These are phyloP conservation scores for Pipistrellus pygmaeus DNA, from an alignment of 2,797 vertebrate genomes.

Conservation along the genomic window DNA sequence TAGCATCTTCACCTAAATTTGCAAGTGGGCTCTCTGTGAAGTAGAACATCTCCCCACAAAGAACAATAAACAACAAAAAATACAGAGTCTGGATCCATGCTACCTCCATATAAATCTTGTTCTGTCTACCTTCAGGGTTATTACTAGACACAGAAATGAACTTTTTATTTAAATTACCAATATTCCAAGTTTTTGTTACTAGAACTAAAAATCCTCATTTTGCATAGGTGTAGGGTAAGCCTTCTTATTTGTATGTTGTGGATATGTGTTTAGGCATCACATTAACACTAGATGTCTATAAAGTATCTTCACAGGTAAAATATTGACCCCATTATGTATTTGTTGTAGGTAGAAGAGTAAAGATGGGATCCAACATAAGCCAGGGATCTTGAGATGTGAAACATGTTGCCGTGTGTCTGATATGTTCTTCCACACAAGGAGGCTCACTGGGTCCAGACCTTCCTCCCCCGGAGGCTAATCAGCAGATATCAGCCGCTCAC, in stretches of 20 bases:
- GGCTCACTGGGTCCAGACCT: neutral
- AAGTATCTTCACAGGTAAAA: neutral
- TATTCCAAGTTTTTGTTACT: neutral
- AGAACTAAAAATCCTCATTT: neutral
- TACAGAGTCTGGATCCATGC: neutral
- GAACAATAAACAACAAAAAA: neutral
- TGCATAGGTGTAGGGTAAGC: neutral
- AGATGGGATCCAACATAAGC: neutral
- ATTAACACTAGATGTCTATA: neutral
- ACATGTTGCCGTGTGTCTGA: neutral
- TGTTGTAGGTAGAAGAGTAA: neutral
- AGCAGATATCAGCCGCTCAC: neutral
- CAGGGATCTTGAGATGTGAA: neutral
- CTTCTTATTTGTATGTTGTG: neutral
- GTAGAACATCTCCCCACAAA: neutral
- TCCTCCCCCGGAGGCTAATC: neutral
- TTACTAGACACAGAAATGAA: neutral
- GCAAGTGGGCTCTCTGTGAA: neutral
- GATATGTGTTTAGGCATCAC: neutral
- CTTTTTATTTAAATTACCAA: constrained; percentile 43
- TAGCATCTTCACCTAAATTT: neutral
- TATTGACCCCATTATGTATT: constrained; percentile 3
- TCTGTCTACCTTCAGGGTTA: neutral
- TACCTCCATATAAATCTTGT: neutral
- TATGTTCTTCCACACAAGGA: neutral